Evolutionary conservation across 2,888 invertebrate genomes (phyloP).

Genomic region (Drosophila rellima): DNA sequence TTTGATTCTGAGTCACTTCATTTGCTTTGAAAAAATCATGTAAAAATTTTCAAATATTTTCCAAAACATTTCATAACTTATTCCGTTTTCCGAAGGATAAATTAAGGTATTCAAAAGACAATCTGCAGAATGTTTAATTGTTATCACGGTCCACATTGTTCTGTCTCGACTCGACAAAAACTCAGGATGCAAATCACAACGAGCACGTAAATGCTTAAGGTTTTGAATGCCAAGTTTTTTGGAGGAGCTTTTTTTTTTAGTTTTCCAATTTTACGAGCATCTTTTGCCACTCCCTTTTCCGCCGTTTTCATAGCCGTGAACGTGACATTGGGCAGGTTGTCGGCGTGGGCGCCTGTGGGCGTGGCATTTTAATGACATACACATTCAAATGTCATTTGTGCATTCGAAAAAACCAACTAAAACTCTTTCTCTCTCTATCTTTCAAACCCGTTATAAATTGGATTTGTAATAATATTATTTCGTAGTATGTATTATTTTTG

Average conservation of each 20-base stretch:
- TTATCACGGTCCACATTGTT: constrained; percentile 1
- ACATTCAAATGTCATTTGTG: constrained; percentile 11
- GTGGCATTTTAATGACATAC: constrained; percentile 58
- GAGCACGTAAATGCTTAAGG: constrained; percentile 43
- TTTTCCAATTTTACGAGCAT: constrained; percentile 12
- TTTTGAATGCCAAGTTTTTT: constrained; percentile 43
- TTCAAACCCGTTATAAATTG: background rate
- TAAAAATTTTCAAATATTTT: no score
- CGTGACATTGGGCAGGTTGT: constrained; percentile 22
- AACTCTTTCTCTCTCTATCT: background rate
- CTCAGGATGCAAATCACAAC: constrained; percentile 34
- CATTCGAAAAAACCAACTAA: background rate
- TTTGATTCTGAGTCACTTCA: no score
- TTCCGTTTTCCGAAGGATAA: background rate
- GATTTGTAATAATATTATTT: constrained; percentile 8
- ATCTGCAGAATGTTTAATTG: constrained; percentile 40
- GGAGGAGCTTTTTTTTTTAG: constrained; percentile 15
- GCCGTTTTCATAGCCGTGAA: constrained; percentile 14
- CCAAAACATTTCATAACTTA: background rate
- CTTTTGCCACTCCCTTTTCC: background rate
- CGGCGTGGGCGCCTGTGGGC: background rate
- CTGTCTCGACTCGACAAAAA: background rate
- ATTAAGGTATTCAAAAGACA: constrained; percentile 12
- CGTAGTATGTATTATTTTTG: background rate
- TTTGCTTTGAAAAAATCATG: no score